Evolutionary conservation across 2,113 vertebrate species (phyloP), one percentile per base, ranked within the genome.

Genomic region (Amblyornis subalaris): DNA sequence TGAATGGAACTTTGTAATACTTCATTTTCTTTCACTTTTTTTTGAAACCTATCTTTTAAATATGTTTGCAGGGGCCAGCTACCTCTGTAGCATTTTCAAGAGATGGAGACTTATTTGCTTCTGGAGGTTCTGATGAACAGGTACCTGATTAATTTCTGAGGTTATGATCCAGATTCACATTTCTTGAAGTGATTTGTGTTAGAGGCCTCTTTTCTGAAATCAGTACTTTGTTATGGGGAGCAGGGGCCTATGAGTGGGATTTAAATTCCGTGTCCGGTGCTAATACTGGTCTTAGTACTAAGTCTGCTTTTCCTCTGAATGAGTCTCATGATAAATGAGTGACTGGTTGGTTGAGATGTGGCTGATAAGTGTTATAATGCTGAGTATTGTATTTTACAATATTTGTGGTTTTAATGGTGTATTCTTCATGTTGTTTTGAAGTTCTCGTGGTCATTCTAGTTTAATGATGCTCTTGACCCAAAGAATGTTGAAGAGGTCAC

Each of bases 101-200:
- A 95, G 97, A 97, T 2, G 99, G 99, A 81, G 98, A 99, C 22
- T 97, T 97, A 61, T 99, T 99, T 96, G 98, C 99, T 31, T 99
- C 99, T 50, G 99, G 99, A 80, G 98, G 99, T n/a, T 98, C 98
- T 70, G 99, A 99, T 95, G 99, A 99, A 75, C 99, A 99, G 98
- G 99, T 99, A 95, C 94, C 82, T 89, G 50, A 29, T 29, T 38
- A 1, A 16, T 60, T 85, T 61, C 26, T 21, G 18, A n/a, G 22
- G 22, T 75, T 79, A 26, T 4, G 36, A 74, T 81, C 20, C 21
- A 71, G n/a, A 79, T 75, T 58, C 24, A 45, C 7, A 2, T 51
- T 70, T 82, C 29, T 58, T 86, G 33, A 89, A 89, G 36, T 94
- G 14, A 44, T 81, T 57, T 80, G n/a, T 77, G 44, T 67, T 67